These are phyloP conservation scores for Acropora yongei DNA, from an alignment of 64 coral and sea anemone species.

Conservation along the genomic window DNA sequence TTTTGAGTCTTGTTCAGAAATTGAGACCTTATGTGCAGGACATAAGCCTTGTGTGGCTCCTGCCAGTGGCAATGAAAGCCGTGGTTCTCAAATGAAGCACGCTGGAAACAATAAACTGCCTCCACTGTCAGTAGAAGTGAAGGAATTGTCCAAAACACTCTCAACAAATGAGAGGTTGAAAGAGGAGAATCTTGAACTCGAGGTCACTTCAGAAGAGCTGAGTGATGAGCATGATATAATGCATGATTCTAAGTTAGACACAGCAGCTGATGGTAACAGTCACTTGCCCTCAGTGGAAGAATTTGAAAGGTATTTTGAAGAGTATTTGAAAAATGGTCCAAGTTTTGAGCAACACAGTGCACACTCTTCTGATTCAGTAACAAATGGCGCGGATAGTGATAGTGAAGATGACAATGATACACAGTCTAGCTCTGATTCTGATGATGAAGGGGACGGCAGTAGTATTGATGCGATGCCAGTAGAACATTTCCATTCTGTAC, in stretches of 20 bases:
- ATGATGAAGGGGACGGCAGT: neutral
- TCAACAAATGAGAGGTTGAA: neutral
- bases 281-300: conserved; percentile 45
- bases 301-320: conserved; percentile 68
- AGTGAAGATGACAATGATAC: neutral
- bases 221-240: neutral
- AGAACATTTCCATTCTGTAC: neutral
- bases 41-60: neutral
- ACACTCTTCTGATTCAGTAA: neutral
- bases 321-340: conserved; percentile 25
- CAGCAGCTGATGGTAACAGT: too few relatives aligned
- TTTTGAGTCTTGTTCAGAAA: neutral
- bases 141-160: neutral
- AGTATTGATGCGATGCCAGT: neutral
- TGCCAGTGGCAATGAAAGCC: neutral
- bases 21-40: neutral
- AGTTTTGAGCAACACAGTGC: neutral
- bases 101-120: neutral
- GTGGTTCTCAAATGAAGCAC: neutral
- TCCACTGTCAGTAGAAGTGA: neutral
- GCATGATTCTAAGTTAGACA: neutral
- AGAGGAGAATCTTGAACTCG: neutral
- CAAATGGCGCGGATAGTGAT: neutral
- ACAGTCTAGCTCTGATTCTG: neutral
- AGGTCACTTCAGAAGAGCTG: neutral